These are phyloP conservation scores for Callorhinus ursinus DNA, from an alignment of 2,113 vertebrate genomes.

Conservation along the genomic window DNA sequence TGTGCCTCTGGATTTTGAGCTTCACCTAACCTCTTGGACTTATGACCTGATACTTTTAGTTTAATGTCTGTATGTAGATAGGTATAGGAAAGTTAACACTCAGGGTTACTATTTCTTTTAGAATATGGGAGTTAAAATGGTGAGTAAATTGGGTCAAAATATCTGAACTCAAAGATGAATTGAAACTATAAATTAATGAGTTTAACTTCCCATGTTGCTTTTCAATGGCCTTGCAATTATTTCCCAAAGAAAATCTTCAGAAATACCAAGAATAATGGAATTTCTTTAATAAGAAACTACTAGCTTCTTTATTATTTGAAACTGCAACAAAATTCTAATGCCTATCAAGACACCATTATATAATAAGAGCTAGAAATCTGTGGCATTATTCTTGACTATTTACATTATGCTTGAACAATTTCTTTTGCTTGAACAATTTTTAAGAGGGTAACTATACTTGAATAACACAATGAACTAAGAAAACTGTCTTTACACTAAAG, in stretches of 20 bases:
- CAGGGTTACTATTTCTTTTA: neutral
- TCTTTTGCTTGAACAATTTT: neutral
- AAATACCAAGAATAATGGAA: neutral
- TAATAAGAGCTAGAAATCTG: neutral
- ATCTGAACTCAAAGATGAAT: neutral
- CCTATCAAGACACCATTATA: neutral
- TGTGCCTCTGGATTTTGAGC: neutral
- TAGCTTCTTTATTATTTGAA: neutral
- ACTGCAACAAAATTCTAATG: neutral
- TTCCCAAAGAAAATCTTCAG: neutral
- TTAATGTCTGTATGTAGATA: neutral
- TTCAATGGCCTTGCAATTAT: neutral
- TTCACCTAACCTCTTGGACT: neutral
- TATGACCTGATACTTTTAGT: neutral
- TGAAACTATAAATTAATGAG: neutral
- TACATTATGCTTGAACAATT: neutral
- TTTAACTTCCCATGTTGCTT: neutral
- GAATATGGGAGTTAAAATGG: neutral
- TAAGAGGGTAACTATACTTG: neutral
- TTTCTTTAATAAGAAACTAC: neutral
- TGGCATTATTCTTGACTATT: neutral
- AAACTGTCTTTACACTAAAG: neutral
- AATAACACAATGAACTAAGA: neutral
- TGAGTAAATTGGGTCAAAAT: neutral
- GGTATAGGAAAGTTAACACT: neutral